These are phyloP conservation scores for Syritta pipiens DNA, from an alignment of 2,888 invertebrate genomes.

Conservation along the genomic window DNA sequence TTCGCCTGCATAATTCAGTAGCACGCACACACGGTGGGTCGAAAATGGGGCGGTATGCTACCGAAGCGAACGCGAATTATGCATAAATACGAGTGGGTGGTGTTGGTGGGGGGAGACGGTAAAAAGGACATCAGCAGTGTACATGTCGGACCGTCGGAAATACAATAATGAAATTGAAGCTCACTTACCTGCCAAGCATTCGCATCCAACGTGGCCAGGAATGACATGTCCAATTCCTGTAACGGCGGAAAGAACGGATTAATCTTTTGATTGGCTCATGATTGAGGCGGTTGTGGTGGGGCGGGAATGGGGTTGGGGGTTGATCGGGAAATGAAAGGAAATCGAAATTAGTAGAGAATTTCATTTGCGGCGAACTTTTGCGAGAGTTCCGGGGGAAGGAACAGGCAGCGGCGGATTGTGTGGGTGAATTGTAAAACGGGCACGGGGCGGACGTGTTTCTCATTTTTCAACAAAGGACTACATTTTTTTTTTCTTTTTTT, in stretches of 20 bases:
- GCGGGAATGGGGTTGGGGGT: too few relatives aligned
- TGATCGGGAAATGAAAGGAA: not conserved
- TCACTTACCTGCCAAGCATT: slow-evolving; percentile 81
- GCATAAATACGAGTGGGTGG: slow-evolving; percentile 39
- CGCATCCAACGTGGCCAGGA: slow-evolving; percentile 80
- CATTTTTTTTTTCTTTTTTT: too few relatives aligned
- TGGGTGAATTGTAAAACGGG: too few relatives aligned
- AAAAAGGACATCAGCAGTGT: slow-evolving; percentile 12
- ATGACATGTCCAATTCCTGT: slow-evolving; percentile 80
- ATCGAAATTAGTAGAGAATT: not conserved
- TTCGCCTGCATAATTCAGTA: slow-evolving; percentile 26
- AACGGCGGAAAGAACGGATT: slow-evolving; percentile 59
- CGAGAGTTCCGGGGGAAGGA: too few relatives aligned
- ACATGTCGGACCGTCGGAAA: too few relatives aligned
- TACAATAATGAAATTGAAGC: slow-evolving; percentile 15
- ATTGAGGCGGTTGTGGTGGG: too few relatives aligned
- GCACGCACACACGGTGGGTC: slow-evolving; percentile 5
- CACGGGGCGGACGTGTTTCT: too few relatives aligned
- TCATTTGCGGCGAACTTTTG: too few relatives aligned
- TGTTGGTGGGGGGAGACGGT: not conserved
- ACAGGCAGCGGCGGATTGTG: too few relatives aligned
- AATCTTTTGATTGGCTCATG: slow-evolving; percentile 6
- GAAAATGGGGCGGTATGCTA: not conserved
- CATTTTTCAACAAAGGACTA: too few relatives aligned
- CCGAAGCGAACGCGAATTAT: slow-evolving; percentile 16